Evolutionary conservation across 2,888 invertebrate genomes (phyloP), one percentile per base, ranked within the genome.

Genomic region (Aquatica leii): DNA sequence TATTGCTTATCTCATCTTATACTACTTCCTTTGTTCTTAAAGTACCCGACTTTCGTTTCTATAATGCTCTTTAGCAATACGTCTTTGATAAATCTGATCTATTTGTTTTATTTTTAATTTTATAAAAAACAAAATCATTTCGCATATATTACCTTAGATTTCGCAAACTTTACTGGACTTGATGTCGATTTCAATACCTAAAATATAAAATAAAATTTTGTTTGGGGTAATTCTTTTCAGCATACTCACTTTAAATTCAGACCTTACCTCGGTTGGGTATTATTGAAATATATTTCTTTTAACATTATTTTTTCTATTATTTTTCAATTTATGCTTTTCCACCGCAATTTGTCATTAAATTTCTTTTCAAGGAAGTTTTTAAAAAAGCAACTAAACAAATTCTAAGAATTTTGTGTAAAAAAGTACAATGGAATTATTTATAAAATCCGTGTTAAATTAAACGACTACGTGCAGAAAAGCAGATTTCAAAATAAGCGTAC

Each of bases 1-100:
- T 78, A 74, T 75, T 76, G 76, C 78, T 77, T 77, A 78, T 78
- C 76, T 78, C 77, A 76, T 78, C 77, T 77, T 76, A 78, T 76
- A 74, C 77, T 71, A 72, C 69, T 75, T 75, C 74, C 75, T 73
- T 77, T 73, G 70, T 75, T 74, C 75, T 75, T 71, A 75, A 77
- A 77, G 76, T 74, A 74, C 73, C 73, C 71, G 72, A 74, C 74
- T 37, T 79, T 76, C 77, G 76, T 59, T 59, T 77, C 68, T 74
- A 77, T 37, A 77, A 75, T 74, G 75, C 76, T 74, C 74, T 74
- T 73, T 76, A 75, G 74, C 76, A 75, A 76, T 75, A 72, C 76
- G 75, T 75, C 74, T 76, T 77, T 78, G 78, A 79, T 78, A 79
- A 78, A 78, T 77, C 74, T 75, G 72, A 69, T 74, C 76, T 77